phyloP scores from a whole-genome alignment of 2,888 invertebrate species.

The Eupithecia insigniata region DNA sequence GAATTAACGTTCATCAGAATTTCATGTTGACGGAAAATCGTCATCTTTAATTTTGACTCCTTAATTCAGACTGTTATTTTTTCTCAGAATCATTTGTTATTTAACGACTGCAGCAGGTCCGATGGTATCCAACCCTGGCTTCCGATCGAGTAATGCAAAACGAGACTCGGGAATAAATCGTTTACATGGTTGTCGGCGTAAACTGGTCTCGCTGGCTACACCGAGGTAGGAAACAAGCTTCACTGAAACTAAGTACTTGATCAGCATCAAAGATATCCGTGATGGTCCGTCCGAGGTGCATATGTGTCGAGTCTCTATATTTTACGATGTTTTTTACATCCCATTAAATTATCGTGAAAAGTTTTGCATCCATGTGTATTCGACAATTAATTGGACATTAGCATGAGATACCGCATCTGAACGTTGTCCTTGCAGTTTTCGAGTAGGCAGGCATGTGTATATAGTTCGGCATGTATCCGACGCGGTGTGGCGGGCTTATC shows the following conservation, averaged over 20 bases:
- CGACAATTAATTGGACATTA: slow-evolving; percentile 33
- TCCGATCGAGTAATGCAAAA: slow-evolving; percentile 82
- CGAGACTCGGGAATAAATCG: slow-evolving; percentile 82
- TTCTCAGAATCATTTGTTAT: slow-evolving; percentile 21
- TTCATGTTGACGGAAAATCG: slow-evolving; percentile 10
- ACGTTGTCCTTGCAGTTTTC: slow-evolving; percentile 62
- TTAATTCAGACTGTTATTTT: slow-evolving; percentile 9
- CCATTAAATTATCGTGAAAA: slow-evolving; percentile 15
- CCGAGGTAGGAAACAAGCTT: slow-evolving; percentile 68
- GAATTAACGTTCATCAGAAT: background rate
- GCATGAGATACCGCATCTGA: slow-evolving; percentile 62
- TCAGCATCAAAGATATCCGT: slow-evolving; percentile 43
- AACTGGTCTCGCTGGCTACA: slow-evolving; percentile 77
- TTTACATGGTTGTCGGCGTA: slow-evolving; percentile 84
- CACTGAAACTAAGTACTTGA: slow-evolving; percentile 53
- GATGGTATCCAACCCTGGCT: slow-evolving; percentile 72
- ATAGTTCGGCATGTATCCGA: slow-evolving; percentile 66
- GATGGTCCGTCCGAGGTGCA: slow-evolving; percentile 36
- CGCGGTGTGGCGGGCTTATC: slow-evolving; percentile 78
- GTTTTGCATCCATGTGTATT: slow-evolving; percentile 19
- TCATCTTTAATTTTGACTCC: slow-evolving; percentile 9
- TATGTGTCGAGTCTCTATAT: slow-evolving; percentile 11
- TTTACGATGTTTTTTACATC: background rate
- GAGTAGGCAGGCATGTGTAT: slow-evolving; percentile 54
- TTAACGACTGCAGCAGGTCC: slow-evolving; percentile 22